Percentiles rank a stretch among this genome's conserved stretches.
phyloP scores from a whole-genome alignment of 2,113 vertebrate species.

The Epinephelus cyanopodus region DNA sequence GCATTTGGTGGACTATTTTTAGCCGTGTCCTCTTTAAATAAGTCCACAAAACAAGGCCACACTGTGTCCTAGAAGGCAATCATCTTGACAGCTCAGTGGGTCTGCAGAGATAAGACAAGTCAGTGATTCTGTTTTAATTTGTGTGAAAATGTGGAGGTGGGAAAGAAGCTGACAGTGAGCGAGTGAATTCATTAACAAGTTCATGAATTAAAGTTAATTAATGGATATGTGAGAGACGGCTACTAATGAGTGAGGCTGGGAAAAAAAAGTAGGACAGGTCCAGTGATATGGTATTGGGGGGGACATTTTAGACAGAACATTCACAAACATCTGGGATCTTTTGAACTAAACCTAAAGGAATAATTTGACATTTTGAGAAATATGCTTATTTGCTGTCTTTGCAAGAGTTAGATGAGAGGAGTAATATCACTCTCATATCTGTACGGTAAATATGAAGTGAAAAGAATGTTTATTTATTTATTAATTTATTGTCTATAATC shows the following conservation, averaged over 20 bases:
- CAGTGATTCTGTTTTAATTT: neutral
- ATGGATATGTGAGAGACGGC: conserved; percentile 7
- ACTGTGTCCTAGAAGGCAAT: neutral
- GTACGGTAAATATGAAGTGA: neutral
- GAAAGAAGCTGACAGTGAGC: conserved; percentile 8
- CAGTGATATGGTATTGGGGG: neutral
- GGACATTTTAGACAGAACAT: neutral
- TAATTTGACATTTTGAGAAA: neutral
- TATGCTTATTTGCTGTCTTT: neutral
- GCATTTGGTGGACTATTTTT: neutral
- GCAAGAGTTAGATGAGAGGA: neutral
- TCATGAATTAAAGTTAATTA: conserved; percentile 30
- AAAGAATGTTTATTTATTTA: too few relatives aligned
- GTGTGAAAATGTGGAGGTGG: neutral
- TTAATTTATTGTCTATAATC: too few relatives aligned
- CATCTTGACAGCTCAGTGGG: neutral
- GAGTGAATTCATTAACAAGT: conserved; percentile 23
- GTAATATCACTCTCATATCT: neutral
- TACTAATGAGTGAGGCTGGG: neutral
- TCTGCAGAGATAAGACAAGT: conserved; percentile 11
- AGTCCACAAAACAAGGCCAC: neutral
- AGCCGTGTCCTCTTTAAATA: neutral
- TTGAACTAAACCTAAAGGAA: neutral
- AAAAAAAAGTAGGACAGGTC: neutral
- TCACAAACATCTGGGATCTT: neutral